A percentile compares a stretch with the other conserved stretches of the same genome.
phyloP scores from a whole-genome alignment of 2,888 invertebrate species.

The Sericinus montela region DNA sequence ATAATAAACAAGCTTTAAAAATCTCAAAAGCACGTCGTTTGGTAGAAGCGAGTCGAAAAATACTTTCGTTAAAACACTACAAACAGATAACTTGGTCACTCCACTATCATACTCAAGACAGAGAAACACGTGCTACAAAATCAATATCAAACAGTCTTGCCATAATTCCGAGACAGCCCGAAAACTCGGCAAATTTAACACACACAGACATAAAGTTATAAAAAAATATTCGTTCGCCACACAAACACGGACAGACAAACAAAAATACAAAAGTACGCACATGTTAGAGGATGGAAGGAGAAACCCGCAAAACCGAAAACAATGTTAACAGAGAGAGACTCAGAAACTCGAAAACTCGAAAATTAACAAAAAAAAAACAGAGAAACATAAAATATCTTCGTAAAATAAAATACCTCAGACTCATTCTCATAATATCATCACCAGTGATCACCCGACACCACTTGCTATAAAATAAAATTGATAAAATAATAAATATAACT shows the following conservation, averaged over 20 bases:
- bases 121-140: too few relatives aligned
- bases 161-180: slow-evolving; percentile 8
- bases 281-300: slow-evolving; percentile 16
- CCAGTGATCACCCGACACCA: slow-evolving; percentile 82
- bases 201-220: slow-evolving; percentile 5
- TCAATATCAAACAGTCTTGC: background rate
- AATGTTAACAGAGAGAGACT: slow-evolving; percentile 22
- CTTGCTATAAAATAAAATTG: slow-evolving; percentile 60
- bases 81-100: too few relatives aligned
- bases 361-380: slow-evolving; percentile 30
- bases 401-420: slow-evolving; percentile 80
- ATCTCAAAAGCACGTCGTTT: too few relatives aligned
- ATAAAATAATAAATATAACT: slow-evolving; percentile 23
- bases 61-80: too few relatives aligned
- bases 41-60: too few relatives aligned
- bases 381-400: slow-evolving; percentile 22
- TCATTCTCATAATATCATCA: slow-evolving; percentile 88
- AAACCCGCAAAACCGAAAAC: slow-evolving; percentile 24
- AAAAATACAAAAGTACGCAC: slow-evolving; percentile 19
- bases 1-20: too few relatives aligned
- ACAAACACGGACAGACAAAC: slow-evolving; percentile 9
- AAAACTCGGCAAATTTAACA: slow-evolving; percentile 9
- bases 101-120: too few relatives aligned
- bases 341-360: slow-evolving; percentile 9
- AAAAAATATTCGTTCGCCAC: slow-evolving; percentile 12